Evolutionary conservation across 2,888 invertebrate species (phyloP).

Genomic region (Neoitamus cyanurus): DNA sequence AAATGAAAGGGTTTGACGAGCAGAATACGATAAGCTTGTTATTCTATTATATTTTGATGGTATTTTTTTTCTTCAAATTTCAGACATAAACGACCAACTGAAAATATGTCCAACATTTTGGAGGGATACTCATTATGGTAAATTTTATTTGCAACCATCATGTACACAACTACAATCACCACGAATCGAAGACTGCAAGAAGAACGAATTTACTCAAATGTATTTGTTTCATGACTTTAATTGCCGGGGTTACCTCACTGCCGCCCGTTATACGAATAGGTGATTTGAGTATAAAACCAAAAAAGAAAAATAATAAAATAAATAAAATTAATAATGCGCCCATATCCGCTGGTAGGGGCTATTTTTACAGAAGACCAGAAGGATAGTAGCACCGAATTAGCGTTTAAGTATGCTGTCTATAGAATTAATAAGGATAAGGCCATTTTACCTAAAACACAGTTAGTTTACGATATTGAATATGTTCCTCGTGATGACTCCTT

Average conservation of each 20-base stretch:
- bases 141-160: slow-evolving; percentile 39
- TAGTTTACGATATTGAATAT: slow-evolving; percentile 94
- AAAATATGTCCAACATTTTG: background rate
- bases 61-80: no score
- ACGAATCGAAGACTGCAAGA: slow-evolving; percentile 8
- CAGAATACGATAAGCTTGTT: no score
- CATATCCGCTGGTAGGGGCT: slow-evolving; percentile 73
- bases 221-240: slow-evolving; percentile 53
- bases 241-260: slow-evolving; percentile 66
- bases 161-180: slow-evolving; percentile 14
- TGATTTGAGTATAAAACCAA: slow-evolving; percentile 56
- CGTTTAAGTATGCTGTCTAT: slow-evolving; percentile 95
- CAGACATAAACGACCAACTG: background rate
- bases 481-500: slow-evolving; percentile 91
- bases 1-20: no score
- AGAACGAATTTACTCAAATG: slow-evolving; percentile 47
- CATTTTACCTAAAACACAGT: slow-evolving; percentile 84
- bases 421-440: slow-evolving; percentile 89
- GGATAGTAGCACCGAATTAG: slow-evolving; percentile 86
- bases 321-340: background rate
- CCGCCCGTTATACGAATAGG: slow-evolving; percentile 76
- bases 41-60: no score
- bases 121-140: slow-evolving; percentile 10
- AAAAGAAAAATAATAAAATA: background rate
- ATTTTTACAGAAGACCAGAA: slow-evolving; percentile 92